Conservation (phyloP, 1,140 invertebrate genomes). For the Trigoniulus corallinus region DNA sequence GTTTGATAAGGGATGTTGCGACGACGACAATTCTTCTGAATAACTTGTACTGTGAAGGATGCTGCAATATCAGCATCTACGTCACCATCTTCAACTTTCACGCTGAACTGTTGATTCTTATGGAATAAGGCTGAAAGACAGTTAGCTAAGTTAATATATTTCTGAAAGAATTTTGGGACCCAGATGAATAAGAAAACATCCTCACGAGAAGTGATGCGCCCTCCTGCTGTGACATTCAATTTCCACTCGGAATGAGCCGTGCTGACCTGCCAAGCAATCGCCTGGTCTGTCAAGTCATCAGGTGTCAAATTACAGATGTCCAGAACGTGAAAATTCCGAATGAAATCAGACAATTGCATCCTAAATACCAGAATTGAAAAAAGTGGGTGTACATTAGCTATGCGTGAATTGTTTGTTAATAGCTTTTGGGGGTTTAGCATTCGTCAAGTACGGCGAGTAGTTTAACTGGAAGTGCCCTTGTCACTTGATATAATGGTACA, state of each 20-base stretch:
- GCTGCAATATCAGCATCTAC: conserved; percentile 15
- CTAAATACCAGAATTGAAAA: conserved; percentile 10
- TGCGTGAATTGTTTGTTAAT: too few relatives aligned
- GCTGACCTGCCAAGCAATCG: conserved; percentile 19
- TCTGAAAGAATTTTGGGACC: too few relatives aligned
- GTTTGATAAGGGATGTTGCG: background rate
- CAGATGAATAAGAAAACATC: too few relatives aligned
- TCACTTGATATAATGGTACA: too few relatives aligned
- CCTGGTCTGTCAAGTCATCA: conserved; percentile 30
- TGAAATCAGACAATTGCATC: conserved; percentile 31
- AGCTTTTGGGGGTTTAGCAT: too few relatives aligned
- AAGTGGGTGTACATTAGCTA: too few relatives aligned
- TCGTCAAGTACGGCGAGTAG: too few relatives aligned
- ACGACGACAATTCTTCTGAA: conserved; percentile 25
- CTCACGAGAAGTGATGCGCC: too few relatives aligned
- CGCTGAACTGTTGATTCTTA: conserved; percentile 30
- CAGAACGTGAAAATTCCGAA: conserved; percentile 29
- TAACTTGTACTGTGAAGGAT: conserved; percentile 25
- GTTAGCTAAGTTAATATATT: too few relatives aligned
- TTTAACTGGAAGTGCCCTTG: too few relatives aligned
- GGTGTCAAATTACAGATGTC: conserved; percentile 31
- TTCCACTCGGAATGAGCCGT: conserved; percentile 27
- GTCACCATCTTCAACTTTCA: conserved; percentile 21
- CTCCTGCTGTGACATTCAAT: conserved; percentile 26
- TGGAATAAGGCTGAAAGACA: background rate